Percentiles rank a stretch among this genome's conserved stretches.
Evolutionary conservation across 2,113 vertebrate species (phyloP).

Genomic region (Pandion haliaetus): DNA sequence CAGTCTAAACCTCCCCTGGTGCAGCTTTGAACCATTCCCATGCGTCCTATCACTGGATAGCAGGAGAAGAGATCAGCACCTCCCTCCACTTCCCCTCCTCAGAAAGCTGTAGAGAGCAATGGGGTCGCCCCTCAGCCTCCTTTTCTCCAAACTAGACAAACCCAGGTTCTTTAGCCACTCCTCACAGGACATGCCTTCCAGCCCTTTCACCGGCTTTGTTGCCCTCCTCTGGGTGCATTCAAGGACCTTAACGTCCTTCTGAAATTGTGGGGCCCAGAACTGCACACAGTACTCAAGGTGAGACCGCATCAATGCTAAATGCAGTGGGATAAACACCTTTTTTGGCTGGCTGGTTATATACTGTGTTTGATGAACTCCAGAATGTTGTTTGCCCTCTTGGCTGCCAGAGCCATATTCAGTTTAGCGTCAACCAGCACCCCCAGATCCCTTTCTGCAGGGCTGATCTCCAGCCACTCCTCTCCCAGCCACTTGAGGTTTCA

Average conservation of each 20-base stretch:
- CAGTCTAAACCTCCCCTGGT: not conserved
- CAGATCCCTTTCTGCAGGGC: not conserved
- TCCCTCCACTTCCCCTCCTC: not conserved
- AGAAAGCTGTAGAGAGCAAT: not conserved
- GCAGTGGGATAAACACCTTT: not conserved
- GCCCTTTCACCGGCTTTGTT: not conserved
- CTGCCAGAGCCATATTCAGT: not conserved
- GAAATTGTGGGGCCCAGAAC: not conserved
- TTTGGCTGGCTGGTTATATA: not conserved
- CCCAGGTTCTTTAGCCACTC: accelerated
- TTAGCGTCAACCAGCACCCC: not conserved
- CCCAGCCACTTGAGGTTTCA: not conserved
- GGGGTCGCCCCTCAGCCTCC: not conserved
- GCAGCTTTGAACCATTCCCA: not conserved
- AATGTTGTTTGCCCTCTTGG: not conserved
- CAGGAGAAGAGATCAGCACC: not conserved
- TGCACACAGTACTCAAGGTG: not conserved
- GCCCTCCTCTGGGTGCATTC: not conserved
- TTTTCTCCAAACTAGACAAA: not conserved
- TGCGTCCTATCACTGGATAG: accelerated
- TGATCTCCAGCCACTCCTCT: not conserved
- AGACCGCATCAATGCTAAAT: not conserved
- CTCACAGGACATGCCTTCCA: not conserved
- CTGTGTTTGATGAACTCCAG: not conserved
- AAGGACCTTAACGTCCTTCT: not conserved